Percentiles rank a stretch among this genome's conserved stretches.
Conservation (phyloP, 2,888 invertebrate species). For the Orthosia incerta region DNA sequence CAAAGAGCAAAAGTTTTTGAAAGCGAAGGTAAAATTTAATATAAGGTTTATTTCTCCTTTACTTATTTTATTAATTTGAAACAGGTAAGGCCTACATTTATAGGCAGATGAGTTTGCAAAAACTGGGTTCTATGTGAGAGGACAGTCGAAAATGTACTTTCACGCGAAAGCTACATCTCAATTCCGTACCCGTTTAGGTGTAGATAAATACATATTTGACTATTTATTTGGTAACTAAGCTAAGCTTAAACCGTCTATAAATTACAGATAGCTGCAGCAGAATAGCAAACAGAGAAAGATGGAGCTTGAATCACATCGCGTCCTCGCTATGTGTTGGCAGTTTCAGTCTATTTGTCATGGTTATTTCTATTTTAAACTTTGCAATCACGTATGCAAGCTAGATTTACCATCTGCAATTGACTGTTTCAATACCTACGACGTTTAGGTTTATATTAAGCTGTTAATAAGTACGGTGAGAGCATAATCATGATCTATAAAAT, state of each 20-base stretch:
- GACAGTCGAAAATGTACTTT: too few relatives aligned
- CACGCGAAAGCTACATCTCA: too few relatives aligned
- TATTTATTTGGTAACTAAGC: background rate
- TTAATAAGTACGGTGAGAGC: constrained; percentile 2
- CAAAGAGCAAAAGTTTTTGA: too few relatives aligned
- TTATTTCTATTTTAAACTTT: background rate
- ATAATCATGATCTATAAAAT: background rate
- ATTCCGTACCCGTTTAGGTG: background rate
- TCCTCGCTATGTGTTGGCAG: background rate
- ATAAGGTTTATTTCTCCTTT: too few relatives aligned
- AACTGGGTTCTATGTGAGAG: too few relatives aligned
- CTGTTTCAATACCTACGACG: background rate
- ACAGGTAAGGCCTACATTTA: too few relatives aligned
- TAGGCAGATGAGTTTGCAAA: too few relatives aligned
- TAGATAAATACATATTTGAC: background rate
- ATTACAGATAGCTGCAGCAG: too few relatives aligned
- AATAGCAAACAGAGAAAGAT: too few relatives aligned
- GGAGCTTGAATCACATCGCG: background rate
- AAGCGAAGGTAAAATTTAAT: too few relatives aligned
- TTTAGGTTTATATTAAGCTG: background rate
- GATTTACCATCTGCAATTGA: constrained; percentile 1
- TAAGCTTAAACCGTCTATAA: background rate
- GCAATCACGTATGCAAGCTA: background rate
- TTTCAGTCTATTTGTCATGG: constrained; percentile 9
- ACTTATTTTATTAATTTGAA: too few relatives aligned